Percentiles rank a stretch among this genome's conserved stretches.
These are phyloP conservation scores for Amia ocellicauda DNA, from an alignment of 2,113 vertebrate genomes.

Conservation along the genomic window DNA sequence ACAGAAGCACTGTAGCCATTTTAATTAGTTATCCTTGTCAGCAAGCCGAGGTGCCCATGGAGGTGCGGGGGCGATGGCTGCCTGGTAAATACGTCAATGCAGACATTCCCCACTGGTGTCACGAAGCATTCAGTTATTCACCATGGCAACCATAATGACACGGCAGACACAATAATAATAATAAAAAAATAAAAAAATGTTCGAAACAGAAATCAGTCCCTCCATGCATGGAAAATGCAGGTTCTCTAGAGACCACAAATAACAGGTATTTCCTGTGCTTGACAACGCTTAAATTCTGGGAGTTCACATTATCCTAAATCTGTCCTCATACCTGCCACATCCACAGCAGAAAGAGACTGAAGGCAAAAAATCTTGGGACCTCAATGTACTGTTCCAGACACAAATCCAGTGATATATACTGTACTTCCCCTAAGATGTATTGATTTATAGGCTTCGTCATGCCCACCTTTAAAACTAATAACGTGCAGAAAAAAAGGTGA, in stretches of 20 bases:
- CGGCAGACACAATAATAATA: slow-evolving; percentile 31
- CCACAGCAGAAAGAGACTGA: slow-evolving; percentile 13
- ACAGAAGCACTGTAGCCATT: slow-evolving; percentile 4
- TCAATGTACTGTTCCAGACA: no score
- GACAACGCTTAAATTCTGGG: slow-evolving; percentile 42
- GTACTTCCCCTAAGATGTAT: no score
- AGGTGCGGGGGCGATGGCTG: slow-evolving; percentile 34
- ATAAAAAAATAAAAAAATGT: slow-evolving; percentile 39
- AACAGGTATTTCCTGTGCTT: slow-evolving; percentile 31
- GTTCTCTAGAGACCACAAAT: slow-evolving; percentile 37
- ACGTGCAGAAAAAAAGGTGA: no score
- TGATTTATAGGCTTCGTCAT: no score
- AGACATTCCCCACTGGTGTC: slow-evolving; percentile 52
- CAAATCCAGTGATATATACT: no score
- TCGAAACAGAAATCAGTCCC: slow-evolving; percentile 42
- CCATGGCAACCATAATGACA: slow-evolving; percentile 72
- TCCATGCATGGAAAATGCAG: slow-evolving; percentile 46
- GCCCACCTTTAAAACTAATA: no score
- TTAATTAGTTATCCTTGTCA: slow-evolving; percentile 38
- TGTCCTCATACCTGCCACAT: slow-evolving; percentile 26
- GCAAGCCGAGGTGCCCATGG: slow-evolving; percentile 11
- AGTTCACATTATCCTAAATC: slow-evolving; percentile 25
- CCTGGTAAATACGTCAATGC: slow-evolving; percentile 51
- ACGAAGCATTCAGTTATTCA: slow-evolving; percentile 56
- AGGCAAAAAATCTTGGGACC: not conserved